Conservation (phyloP, 2,888 invertebrate species). For the Axea sp. region DNA sequence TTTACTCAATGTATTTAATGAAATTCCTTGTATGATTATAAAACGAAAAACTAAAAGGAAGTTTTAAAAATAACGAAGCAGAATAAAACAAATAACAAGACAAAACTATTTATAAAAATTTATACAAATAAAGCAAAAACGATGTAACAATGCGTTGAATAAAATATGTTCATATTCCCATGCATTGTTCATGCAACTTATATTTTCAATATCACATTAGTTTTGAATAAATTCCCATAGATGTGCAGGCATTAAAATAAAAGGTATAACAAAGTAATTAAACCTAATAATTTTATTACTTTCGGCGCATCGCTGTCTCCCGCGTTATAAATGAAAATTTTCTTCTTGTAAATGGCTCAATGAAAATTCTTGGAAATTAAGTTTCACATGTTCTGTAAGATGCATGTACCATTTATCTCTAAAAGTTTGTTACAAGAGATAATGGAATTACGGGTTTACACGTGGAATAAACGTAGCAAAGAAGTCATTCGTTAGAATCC, state of each 20-base stretch:
- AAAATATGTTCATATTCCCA: too few species aligned
- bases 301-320: conserved; percentile 4
- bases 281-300: conserved; percentile 34
- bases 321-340: conserved; percentile 21
- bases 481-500: conserved; percentile 8
- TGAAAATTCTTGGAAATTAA: conserved; percentile 40
- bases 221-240: too few species aligned
- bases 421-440: conserved; percentile 39
- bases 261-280: conserved; percentile 19
- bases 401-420: conserved; percentile 30
- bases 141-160: too few species aligned
- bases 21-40: too few species aligned
- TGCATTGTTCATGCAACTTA: too few species aligned
- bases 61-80: too few species aligned
- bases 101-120: too few species aligned
- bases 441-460: conserved; percentile 39
- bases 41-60: too few species aligned
- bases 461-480: conserved; percentile 20
- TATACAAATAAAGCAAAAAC: too few species aligned
- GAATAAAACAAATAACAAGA: too few species aligned
- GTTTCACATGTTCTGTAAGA: background rate
- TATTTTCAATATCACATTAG: too few species aligned
- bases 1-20: too few species aligned
- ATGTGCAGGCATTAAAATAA: conserved; percentile 12
- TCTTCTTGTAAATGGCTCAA: conserved; percentile 29